phyloP scores from a whole-genome alignment of 1,140 invertebrate species.

The Drosophila busckii region DNA sequence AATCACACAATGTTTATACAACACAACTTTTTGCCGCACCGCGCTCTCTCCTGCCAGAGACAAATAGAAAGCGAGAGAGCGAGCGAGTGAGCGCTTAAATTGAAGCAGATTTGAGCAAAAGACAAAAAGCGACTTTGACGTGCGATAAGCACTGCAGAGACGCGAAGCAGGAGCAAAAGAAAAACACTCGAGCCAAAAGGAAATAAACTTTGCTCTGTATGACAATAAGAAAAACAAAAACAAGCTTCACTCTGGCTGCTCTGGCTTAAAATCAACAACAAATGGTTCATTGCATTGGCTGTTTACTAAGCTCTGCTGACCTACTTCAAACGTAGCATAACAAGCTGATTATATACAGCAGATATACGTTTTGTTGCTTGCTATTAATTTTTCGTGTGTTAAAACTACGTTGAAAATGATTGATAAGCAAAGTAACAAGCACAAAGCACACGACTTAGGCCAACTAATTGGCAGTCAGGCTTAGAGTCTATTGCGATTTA shows the following conservation, averaged over 20 bases:
- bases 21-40: constrained; percentile 67
- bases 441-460: no score
- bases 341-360: no score
- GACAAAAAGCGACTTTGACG: constrained; percentile 74
- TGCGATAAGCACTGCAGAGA: constrained; percentile 49
- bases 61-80: no score
- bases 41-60: no score
- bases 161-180: constrained; percentile 10
- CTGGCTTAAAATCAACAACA: no score
- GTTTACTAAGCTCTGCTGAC: no score
- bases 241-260: constrained; percentile 36
- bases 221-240: constrained; percentile 71
- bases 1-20: constrained; percentile 76
- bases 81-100: constrained; percentile 45
- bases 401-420: no score
- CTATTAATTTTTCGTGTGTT: no score
- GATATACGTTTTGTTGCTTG: no score
- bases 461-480: constrained; percentile 8
- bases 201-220: constrained; percentile 32
- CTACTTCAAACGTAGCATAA: no score
- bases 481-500: constrained; percentile 12
- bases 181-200: constrained; percentile 47
- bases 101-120: constrained; percentile 69
- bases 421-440: no score
- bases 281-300: no score